Evolutionary conservation across 2,797 vertebrate genomes (phyloP).

Genomic region (Channa striata): DNA sequence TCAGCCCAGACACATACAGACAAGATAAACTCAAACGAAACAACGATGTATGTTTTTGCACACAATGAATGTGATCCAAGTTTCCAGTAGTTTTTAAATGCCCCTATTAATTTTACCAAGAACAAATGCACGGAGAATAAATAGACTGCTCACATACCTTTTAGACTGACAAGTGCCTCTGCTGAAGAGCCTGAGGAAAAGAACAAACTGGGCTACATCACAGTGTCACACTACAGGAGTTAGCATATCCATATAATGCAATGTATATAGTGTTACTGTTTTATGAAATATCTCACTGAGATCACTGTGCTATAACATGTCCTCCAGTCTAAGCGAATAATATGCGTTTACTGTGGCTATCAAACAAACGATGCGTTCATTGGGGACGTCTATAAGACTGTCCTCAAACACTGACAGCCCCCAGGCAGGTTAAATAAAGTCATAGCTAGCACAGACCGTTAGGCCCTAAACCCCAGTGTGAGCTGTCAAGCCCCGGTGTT

Average conservation of each 20-base stretch:
- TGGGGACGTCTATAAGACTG: neutral
- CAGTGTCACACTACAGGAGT: neutral
- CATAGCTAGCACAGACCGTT: constrained; percentile 47
- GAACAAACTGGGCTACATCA: constrained; percentile 12
- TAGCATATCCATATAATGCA: neutral
- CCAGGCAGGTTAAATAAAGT: constrained; percentile 26
- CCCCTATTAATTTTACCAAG: neutral
- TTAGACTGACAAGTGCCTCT: constrained; percentile 98
- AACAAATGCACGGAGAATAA: constrained; percentile 14
- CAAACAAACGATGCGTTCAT: neutral
- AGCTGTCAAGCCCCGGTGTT: constrained; percentile 65
- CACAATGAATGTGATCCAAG: neutral
- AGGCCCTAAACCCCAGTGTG: constrained; percentile 59
- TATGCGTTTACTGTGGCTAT: neutral
- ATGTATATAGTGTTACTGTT: neutral
- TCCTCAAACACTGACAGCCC: constrained; percentile 36
- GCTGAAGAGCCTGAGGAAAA: constrained; percentile 92
- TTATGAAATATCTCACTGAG: neutral
- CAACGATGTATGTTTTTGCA: too few relatives aligned
- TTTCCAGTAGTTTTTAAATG: neutral
- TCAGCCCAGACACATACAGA: neutral
- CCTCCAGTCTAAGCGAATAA: neutral
- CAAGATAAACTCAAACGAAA: neutral
- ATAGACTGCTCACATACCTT: constrained; percentile 86
- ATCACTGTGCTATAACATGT: too few relatives aligned